phyloP scores from a whole-genome alignment of 1,140 invertebrate species.

The Lasioglossum baleicum region DNA sequence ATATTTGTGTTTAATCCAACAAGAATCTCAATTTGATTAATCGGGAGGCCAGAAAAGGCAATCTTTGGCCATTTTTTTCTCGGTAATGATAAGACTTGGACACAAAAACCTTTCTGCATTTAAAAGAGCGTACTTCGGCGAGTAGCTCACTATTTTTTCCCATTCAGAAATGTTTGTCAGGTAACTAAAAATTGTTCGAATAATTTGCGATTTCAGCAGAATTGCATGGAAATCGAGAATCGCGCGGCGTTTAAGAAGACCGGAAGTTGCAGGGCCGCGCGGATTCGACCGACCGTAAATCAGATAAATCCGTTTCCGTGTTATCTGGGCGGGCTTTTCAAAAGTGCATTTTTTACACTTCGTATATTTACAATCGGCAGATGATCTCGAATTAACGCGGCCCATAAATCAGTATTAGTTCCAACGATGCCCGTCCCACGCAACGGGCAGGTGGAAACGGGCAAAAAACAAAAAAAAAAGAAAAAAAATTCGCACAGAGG shows the following conservation, averaged over 20 bases:
- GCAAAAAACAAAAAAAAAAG: neutral
- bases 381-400: conserved; percentile 59
- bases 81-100: too few relatives aligned
- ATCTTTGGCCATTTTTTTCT: too few relatives aligned
- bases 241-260: too few relatives aligned
- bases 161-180: too few relatives aligned
- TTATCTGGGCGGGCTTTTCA: conserved; percentile 41
- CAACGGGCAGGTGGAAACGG: too few relatives aligned
- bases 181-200: too few relatives aligned
- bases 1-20: too few relatives aligned
- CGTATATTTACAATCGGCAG: conserved; percentile 48
- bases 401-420: conserved; percentile 61
- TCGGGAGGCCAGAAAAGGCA: too few relatives aligned
- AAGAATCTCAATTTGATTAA: too few relatives aligned
- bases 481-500: neutral
- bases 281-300: conserved; percentile 36
- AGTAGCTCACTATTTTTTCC: too few relatives aligned
- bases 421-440: neutral
- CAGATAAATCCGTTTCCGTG: conserved; percentile 49
- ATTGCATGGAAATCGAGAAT: neutral
- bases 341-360: conserved; percentile 56
- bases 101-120: too few relatives aligned
- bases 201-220: neutral
- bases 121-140: too few relatives aligned
- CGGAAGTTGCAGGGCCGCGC: neutral